Evolutionary conservation across 2,113 vertebrate genomes (phyloP).

Genomic region (Physeter macrocephalus): DNA sequence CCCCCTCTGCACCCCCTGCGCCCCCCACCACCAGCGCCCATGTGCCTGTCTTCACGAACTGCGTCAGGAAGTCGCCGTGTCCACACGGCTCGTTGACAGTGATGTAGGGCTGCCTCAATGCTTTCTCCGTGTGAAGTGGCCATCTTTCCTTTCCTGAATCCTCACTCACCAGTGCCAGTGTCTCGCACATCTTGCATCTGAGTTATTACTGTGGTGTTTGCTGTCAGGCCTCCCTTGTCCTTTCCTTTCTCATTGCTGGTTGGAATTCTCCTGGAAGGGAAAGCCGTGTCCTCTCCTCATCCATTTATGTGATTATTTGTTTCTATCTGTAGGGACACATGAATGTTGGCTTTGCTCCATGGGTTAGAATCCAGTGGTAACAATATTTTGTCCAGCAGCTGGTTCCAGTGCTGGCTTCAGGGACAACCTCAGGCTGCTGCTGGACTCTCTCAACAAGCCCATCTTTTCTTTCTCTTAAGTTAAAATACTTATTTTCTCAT

Average conservation of each 20-base stretch:
- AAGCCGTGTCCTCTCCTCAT: background rate
- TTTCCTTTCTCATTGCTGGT: rapidly evolving
- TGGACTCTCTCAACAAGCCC: background rate
- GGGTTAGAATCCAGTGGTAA: background rate
- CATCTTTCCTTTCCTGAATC: background rate
- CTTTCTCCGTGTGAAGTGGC: background rate
- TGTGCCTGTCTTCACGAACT: rapidly evolving
- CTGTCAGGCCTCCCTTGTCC: background rate
- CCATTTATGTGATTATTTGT: rapidly evolving
- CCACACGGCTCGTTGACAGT: background rate
- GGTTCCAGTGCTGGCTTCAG: conserved; percentile 40
- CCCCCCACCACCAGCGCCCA: rapidly evolving
- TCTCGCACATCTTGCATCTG: rapidly evolving
- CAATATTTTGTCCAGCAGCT: background rate
- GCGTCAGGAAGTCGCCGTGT: background rate
- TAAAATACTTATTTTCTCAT: background rate
- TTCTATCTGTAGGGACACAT: background rate
- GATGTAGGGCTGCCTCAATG: rapidly evolving
- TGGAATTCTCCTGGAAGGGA: background rate
- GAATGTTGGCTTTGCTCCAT: background rate
- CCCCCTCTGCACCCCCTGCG: rapidly evolving
- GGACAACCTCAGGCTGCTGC: background rate
- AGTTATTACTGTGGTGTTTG: rapidly evolving
- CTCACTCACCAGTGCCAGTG: background rate
- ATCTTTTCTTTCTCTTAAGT: background rate